Percentiles rank a stretch among this genome's conserved stretches.
Conservation (phyloP, 2,797 vertebrate species). For the Ctenopoma kingsleyae region DNA sequence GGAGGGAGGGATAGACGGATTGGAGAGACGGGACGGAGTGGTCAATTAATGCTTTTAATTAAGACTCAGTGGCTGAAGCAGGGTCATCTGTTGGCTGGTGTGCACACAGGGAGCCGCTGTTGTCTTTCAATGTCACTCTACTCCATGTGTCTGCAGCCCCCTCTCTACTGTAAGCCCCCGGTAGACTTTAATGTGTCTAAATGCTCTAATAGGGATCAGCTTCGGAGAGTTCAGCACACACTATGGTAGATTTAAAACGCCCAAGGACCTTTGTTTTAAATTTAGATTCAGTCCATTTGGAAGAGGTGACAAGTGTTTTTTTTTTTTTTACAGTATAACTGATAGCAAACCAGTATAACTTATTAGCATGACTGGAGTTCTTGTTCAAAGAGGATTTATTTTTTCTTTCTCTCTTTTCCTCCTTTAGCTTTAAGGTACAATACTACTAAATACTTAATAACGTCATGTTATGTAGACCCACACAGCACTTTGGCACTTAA, state of each 20-base stretch:
- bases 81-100: conserved; percentile 81
- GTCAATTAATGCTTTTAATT: conserved; percentile 89
- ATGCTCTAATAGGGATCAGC: conserved; percentile 58
- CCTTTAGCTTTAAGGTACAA: no score
- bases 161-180: conserved; percentile 46
- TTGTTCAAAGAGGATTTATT: background rate
- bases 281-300: conserved; percentile 38
- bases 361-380: background rate
- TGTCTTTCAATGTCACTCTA: conserved; percentile 56
- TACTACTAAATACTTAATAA: background rate
- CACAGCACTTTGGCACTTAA: conserved; percentile 14
- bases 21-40: conserved; percentile 75
- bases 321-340: conserved; percentile 8
- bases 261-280: conserved; percentile 31
- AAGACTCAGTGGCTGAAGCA: conserved; percentile 81
- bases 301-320: conserved; percentile 7
- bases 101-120: conserved; percentile 69
- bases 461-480: background rate
- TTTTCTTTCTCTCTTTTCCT: background rate
- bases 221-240: conserved; percentile 35
- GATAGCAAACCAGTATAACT: conserved; percentile 7
- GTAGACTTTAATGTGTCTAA: conserved; percentile 65
- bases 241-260: conserved; percentile 8
- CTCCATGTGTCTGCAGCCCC: conserved; percentile 33
- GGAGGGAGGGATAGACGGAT: conserved; percentile 68